These are phyloP conservation scores for Crax fasciolata DNA, from an alignment of 2,797 vertebrate species.

Conservation along the genomic window DNA sequence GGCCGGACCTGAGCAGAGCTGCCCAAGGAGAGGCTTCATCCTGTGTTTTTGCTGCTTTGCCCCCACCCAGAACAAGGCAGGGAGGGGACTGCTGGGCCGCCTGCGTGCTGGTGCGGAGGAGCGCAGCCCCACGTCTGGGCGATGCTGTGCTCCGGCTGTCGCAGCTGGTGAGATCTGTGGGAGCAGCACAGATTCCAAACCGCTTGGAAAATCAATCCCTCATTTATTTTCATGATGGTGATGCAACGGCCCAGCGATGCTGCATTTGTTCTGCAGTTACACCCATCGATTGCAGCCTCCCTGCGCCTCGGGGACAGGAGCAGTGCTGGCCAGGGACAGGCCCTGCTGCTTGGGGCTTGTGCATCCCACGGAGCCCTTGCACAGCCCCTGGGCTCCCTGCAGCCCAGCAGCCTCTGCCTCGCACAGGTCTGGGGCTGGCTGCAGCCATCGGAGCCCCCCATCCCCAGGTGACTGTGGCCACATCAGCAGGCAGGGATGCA, in stretches of 20 bases:
- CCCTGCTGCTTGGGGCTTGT: fast-evolving
- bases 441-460: fast-evolving
- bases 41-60: neutral
- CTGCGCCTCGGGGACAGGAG: neutral
- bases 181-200: neutral
- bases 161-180: neutral
- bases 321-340: neutral
- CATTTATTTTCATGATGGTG: neutral
- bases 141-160: fast-evolving
- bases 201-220: slow-evolving; percentile 18
- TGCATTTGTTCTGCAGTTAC: neutral
- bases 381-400: fast-evolving
- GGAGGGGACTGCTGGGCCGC: neutral
- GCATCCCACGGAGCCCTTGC: fast-evolving
- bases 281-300: neutral
- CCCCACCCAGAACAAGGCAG: neutral
- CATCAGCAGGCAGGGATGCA: fast-evolving
- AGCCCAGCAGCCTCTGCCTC: neutral
- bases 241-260: neutral
- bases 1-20: neutral
- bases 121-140: neutral
- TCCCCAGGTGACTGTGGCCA: neutral
- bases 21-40: neutral
- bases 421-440: fast-evolving
- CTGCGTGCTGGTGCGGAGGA: neutral